Percentiles rank a stretch among this genome's conserved stretches.
Evolutionary conservation across 2,888 invertebrate species (phyloP).

Genomic region (Seira musarum): DNA sequence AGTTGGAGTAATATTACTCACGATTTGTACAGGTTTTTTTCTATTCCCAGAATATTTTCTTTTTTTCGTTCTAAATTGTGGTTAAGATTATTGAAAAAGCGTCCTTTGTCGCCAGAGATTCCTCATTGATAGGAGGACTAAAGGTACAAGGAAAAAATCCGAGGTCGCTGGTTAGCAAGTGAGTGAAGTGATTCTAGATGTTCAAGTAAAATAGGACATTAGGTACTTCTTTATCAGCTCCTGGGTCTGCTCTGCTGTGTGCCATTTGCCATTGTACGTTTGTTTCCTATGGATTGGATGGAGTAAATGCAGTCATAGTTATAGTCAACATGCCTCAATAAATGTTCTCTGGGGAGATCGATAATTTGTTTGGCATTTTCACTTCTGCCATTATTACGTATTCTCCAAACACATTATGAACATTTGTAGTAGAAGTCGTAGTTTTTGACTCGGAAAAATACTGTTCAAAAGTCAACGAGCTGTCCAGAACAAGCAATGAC

Average conservation of each 20-base stretch:
- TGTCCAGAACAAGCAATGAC: background rate
- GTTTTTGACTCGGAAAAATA: background rate
- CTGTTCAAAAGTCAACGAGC: background rate
- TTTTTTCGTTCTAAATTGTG: background rate
- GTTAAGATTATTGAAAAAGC: background rate
- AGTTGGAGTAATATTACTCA: too few species aligned
- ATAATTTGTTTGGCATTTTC: background rate
- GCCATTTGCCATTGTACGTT: too few species aligned
- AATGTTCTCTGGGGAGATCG: background rate
- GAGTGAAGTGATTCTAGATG: too few species aligned
- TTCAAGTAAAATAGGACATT: too few species aligned
- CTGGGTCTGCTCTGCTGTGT: too few species aligned
- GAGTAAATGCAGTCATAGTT: too few species aligned
- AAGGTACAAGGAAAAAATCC: too few species aligned
- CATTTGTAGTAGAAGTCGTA: too few species aligned
- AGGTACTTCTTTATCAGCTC: too few species aligned
- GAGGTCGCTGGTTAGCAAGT: too few species aligned
- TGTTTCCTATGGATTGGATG: too few species aligned
- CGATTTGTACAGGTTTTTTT: background rate
- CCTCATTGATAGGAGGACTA: background rate
- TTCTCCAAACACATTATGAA: background rate
- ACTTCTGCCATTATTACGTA: background rate
- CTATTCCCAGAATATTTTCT: background rate
- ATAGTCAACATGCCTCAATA: background rate
- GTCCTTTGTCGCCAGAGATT: background rate